Evolutionary conservation across 2,113 vertebrate genomes (phyloP).

Genomic region (human (Homo sapiens)): DNA sequence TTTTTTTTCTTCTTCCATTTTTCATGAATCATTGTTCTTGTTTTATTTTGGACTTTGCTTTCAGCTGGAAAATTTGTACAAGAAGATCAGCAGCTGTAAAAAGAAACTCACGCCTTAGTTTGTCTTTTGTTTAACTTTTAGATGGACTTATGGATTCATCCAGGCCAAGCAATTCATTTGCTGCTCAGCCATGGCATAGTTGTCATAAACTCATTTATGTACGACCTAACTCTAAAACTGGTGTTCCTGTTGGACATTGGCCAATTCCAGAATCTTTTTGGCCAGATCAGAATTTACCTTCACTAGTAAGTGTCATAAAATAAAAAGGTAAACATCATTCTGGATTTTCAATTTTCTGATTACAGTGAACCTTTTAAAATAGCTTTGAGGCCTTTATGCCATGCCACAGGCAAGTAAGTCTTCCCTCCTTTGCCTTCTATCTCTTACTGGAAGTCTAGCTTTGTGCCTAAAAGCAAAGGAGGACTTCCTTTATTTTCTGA

Average conservation of each 20-base stretch:
- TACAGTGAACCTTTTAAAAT: conserved; percentile 18
- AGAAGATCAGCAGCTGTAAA: conserved; percentile 33
- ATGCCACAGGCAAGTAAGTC: neutral
- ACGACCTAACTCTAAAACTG: conserved; percentile 89
- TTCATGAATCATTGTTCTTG: conserved; percentile 23
- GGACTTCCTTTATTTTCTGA: neutral
- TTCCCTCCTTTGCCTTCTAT: neutral
- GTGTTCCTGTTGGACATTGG: conserved; percentile 91
- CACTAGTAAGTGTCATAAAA: conserved; percentile 85
- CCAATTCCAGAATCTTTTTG: conserved; percentile 91
- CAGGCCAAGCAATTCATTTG: conserved; percentile 84
- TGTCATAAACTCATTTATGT: conserved; percentile 92
- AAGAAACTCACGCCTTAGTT: conserved; percentile 36
- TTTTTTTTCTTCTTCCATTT: conserved; percentile 18
- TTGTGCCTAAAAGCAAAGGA: neutral
- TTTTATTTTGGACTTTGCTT: conserved; percentile 48
- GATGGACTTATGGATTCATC: conserved; percentile 85
- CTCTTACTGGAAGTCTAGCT: neutral
- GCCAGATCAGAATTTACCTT: conserved; percentile 91
- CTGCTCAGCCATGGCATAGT: conserved; percentile 87
- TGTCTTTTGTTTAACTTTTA: conserved; percentile 83
- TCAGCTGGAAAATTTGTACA: conserved; percentile 35
- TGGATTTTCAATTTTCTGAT: conserved; percentile 48
- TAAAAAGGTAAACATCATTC: conserved; percentile 38
- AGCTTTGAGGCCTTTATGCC: neutral